Evolutionary conservation across 2,888 invertebrate genomes (phyloP).

Genomic region (Erebia epiphron): DNA sequence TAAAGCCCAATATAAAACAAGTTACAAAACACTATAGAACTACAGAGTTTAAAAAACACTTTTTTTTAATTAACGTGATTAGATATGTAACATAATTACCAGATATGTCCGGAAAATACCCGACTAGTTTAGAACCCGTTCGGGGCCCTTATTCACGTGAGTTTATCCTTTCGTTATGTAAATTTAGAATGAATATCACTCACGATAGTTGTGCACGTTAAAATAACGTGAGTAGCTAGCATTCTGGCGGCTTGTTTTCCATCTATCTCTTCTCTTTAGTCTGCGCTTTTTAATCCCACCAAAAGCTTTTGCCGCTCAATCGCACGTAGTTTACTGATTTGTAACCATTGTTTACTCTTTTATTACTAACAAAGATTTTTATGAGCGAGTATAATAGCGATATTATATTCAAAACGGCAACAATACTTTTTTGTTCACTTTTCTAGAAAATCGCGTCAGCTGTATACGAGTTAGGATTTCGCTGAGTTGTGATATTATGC

Average conservation of each 20-base stretch:
- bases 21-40: no score
- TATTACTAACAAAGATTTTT: conserved; percentile 25
- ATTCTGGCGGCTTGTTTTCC: not conserved
- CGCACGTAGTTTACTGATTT: conserved; percentile 27
- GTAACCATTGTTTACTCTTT: conserved; percentile 26
- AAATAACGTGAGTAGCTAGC: not conserved
- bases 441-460: not conserved
- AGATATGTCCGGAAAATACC: no score
- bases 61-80: no score
- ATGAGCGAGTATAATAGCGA: not conserved
- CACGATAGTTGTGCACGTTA: no score
- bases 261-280: conserved; percentile 2
- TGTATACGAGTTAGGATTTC: not conserved
- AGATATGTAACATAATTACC: no score
- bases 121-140: no score
- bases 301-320: conserved; percentile 39
- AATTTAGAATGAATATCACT: no score
- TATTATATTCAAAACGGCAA: conserved; percentile 5
- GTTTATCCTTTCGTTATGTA: no score
- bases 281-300: conserved; percentile 28
- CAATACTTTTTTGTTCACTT: not conserved
- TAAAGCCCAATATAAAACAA: no score
- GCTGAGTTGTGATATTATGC: not conserved
- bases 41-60: no score
- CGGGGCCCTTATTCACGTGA: no score